Conservation (phyloP, 2,797 vertebrate genomes). For the Percopsis omiscomaycus region DNA sequence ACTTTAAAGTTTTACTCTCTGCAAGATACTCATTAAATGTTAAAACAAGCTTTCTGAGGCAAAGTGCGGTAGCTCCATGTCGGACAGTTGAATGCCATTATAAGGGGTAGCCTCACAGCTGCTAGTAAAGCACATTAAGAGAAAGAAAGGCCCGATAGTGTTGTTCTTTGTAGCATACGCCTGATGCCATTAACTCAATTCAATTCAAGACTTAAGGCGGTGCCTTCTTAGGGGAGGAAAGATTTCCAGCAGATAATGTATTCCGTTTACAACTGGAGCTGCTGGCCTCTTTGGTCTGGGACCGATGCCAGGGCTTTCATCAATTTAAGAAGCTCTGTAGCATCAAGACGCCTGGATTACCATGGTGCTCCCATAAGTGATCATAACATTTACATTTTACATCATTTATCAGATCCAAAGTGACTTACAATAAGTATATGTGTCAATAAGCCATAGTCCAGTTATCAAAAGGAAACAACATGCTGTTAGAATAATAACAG, state of each 20-base stretch:
- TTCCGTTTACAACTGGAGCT: conserved; percentile 25
- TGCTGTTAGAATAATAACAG: too few relatives aligned
- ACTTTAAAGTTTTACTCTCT: too few relatives aligned
- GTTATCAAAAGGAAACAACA: too few relatives aligned
- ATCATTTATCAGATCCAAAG: too few relatives aligned
- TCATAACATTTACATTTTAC: too few relatives aligned
- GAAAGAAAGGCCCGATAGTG: conserved; percentile 2
- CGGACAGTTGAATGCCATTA: conserved; percentile 14
- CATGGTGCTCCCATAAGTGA: background rate
- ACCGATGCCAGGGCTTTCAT: background rate
- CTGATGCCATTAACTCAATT: conserved; percentile 43
- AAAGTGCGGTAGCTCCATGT: background rate
- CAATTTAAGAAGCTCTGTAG: background rate
- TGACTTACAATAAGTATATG: too few relatives aligned
- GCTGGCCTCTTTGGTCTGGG: conserved; percentile 3
- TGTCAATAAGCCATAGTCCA: too few relatives aligned
- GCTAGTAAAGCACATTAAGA: conserved; percentile 31
- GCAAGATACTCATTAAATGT: background rate
- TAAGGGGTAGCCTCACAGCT: background rate
- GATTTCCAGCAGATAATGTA: conserved; percentile 14
- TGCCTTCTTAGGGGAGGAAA: background rate
- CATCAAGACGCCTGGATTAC: background rate
- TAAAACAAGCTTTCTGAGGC: background rate
- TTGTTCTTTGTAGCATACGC: conserved; percentile 9
- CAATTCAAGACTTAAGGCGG: conserved; percentile 30